These are phyloP conservation scores for Larimichthys crocea DNA, from an alignment of 2,113 vertebrate species.

Conservation along the genomic window DNA sequence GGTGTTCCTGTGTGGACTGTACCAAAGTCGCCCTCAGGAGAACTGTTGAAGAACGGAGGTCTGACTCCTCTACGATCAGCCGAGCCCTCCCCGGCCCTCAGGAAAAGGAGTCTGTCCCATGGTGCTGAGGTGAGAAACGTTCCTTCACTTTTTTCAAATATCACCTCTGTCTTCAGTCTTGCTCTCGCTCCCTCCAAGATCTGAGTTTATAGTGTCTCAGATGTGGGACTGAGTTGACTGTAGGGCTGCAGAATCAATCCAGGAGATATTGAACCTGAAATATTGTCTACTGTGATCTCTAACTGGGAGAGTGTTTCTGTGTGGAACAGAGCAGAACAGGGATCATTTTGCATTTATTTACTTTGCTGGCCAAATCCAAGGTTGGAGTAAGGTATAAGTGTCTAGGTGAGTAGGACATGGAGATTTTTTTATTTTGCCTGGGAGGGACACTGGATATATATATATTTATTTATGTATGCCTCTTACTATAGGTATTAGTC, in stretches of 20 bases:
- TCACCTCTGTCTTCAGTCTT: not conserved
- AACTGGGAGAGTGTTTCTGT: not conserved
- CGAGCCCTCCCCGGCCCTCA: constrained; percentile 86
- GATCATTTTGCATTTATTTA: not conserved
- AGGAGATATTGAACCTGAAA: not conserved
- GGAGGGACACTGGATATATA: too few species aligned
- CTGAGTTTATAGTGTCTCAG: not conserved
- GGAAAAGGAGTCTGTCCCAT: constrained; percentile 78
- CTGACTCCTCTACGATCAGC: constrained; percentile 87
- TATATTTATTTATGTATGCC: too few species aligned
- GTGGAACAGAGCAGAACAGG: too few species aligned
- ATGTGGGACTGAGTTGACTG: not conserved
- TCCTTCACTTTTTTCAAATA: not conserved
- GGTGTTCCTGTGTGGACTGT: constrained; percentile 91
- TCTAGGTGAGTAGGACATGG: not conserved
- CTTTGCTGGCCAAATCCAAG: not conserved
- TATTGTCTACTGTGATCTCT: not conserved
- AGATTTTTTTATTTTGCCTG: not conserved
- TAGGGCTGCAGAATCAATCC: not conserved
- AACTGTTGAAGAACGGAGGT: constrained; percentile 89
- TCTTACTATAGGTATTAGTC: not conserved
- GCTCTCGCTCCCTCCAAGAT: not conserved
- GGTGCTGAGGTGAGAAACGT: constrained; percentile 87
- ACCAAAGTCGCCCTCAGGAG: constrained; percentile 90
- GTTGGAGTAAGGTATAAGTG: not conserved